Percentiles rank a stretch among this genome's conserved stretches.
These are phyloP conservation scores for Lonchura striata DNA, from an alignment of 2,113 vertebrate species.

Conservation along the genomic window DNA sequence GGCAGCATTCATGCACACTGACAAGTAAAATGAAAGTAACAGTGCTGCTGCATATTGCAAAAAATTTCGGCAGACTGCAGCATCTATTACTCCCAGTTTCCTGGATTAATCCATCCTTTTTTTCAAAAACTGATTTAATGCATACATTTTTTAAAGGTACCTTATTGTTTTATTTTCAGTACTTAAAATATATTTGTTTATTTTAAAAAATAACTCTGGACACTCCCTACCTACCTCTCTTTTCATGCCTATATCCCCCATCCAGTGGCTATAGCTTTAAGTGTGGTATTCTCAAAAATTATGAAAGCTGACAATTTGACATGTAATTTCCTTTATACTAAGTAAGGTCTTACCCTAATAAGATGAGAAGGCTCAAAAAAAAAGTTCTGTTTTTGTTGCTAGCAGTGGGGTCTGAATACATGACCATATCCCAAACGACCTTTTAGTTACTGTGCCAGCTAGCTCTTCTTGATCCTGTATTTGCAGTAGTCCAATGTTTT, in stretches of 20 bases:
- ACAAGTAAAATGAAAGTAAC: neutral
- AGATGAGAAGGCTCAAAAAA: neutral
- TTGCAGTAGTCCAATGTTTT: neutral
- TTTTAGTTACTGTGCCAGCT: neutral
- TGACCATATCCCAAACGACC: neutral
- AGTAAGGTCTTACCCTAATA: neutral
- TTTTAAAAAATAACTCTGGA: neutral
- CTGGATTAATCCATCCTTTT: neutral
- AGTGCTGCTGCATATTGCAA: neutral
- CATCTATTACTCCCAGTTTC: neutral
- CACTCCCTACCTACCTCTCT: neutral
- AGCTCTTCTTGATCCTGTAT: neutral
- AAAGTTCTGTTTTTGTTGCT: neutral
- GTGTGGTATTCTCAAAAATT: neutral
- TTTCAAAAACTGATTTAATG: neutral
- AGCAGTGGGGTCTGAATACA: neutral
- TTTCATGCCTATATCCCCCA: neutral
- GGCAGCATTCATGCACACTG: too few species aligned
- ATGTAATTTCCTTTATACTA: neutral
- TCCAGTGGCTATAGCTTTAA: neutral
- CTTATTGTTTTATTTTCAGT: neutral
- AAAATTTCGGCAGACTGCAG: neutral
- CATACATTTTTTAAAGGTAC: neutral
- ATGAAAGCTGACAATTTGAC: neutral
- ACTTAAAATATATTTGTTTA: neutral